phyloP scores from a whole-genome alignment of 2,797 vertebrate species.

The Megaceryle alcyon region DNA sequence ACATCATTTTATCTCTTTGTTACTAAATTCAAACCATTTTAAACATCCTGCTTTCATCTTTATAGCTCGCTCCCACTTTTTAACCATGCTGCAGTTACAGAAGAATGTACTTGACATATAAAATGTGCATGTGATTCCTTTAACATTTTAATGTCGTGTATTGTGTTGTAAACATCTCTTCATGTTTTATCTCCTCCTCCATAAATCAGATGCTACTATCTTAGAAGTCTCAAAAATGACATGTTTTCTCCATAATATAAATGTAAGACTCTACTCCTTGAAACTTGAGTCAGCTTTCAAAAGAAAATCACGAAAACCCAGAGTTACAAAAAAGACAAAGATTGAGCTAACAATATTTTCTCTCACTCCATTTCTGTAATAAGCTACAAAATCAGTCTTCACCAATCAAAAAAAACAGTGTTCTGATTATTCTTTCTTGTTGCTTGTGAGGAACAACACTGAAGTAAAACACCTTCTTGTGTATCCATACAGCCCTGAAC shows the following conservation, averaged over 20 bases:
- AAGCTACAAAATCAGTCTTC: neutral
- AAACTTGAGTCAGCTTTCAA: slow-evolving; percentile 57
- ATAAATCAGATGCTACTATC: slow-evolving; percentile 69
- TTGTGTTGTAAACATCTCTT: slow-evolving; percentile 64
- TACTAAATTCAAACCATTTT: slow-evolving; percentile 70
- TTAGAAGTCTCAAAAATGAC: slow-evolving; percentile 43
- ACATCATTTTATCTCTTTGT: slow-evolving; percentile 47
- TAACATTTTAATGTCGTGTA: slow-evolving; percentile 54
- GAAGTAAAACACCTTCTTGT: neutral
- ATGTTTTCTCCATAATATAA: slow-evolving; percentile 64
- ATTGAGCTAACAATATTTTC: slow-evolving; percentile 20
- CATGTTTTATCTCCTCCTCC: slow-evolving; percentile 60
- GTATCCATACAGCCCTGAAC: neutral
- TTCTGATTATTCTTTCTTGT: neutral
- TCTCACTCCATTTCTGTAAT: neutral
- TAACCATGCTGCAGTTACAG: slow-evolving; percentile 19
- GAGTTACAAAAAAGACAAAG: neutral
- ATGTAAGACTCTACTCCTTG: slow-evolving; percentile 30
- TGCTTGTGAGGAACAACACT: neutral
- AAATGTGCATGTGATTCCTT: slow-evolving; percentile 48
- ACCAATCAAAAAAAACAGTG: neutral
- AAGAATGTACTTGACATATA: slow-evolving; percentile 59
- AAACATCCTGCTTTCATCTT: slow-evolving; percentile 71
- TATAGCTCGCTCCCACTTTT: slow-evolving; percentile 47
- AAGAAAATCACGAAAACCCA: slow-evolving; percentile 50